Evolutionary conservation across 1,140 invertebrate species (phyloP).

Genomic region (Solen grandis): DNA sequence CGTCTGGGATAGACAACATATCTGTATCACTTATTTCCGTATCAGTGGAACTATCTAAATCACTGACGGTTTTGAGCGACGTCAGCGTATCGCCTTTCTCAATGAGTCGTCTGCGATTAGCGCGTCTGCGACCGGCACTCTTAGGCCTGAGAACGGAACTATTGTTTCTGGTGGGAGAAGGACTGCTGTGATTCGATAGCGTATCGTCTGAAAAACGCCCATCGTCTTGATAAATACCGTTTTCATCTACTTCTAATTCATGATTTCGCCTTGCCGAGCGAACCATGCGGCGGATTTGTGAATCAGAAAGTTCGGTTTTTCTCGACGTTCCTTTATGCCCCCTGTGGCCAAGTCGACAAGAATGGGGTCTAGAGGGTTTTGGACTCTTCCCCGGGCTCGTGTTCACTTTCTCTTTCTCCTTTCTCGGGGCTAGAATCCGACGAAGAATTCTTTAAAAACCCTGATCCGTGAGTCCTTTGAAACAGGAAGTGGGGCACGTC

Average conservation of each 20-base stretch:
- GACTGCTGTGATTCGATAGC: constrained; percentile 27
- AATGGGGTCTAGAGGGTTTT: constrained; percentile 57
- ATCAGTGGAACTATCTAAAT: constrained; percentile 61
- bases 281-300: constrained; percentile 37
- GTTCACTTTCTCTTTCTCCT: constrained; percentile 23
- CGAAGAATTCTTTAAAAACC: constrained; percentile 14
- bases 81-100: constrained; percentile 34
- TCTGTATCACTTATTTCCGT: constrained; percentile 65
- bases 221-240: constrained; percentile 37
- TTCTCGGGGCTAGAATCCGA: constrained; percentile 49
- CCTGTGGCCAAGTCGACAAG: constrained; percentile 62
- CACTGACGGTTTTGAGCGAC: constrained; percentile 42
- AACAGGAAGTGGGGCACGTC: constrained; percentile 57
- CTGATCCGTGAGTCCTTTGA: constrained; percentile 39
- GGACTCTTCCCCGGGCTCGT: constrained; percentile 32
- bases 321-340: constrained; percentile 52
- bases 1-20: constrained; percentile 70
- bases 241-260: constrained; percentile 12
- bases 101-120: constrained; percentile 22
- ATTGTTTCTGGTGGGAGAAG: background rate
- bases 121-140: constrained; percentile 42
- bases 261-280: constrained; percentile 15
- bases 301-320: constrained; percentile 40
- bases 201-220: constrained; percentile 58
- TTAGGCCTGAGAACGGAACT: constrained; percentile 43